Percentiles rank a stretch among this genome's conserved stretches.
Evolutionary conservation across 2,113 vertebrate genomes (phyloP).

Genomic region (Menura novaehollandiae): DNA sequence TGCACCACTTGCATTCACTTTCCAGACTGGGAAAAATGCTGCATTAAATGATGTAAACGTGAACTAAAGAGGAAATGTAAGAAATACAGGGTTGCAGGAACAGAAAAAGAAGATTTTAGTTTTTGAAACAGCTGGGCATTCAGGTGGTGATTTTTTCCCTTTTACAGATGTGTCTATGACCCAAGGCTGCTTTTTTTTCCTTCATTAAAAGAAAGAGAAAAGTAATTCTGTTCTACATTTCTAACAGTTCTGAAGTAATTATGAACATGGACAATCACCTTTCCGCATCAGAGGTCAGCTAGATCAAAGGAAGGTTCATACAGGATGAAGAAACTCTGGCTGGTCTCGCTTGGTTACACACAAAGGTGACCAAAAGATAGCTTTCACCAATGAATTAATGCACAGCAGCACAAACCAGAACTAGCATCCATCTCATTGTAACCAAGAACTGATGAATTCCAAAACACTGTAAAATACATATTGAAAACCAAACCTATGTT

Average conservation of each 20-base stretch:
- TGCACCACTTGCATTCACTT: background rate
- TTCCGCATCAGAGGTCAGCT: background rate
- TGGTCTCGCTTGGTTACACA: background rate
- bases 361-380: background rate
- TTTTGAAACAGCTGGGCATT: background rate
- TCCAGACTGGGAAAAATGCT: background rate
- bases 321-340: background rate
- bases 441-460: background rate
- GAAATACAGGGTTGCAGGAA: background rate
- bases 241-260: background rate
- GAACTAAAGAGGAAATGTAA: background rate
- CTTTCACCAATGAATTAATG: background rate
- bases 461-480: background rate
- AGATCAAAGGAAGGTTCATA: background rate
- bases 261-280: background rate
- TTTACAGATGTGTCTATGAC: background rate
- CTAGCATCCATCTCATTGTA: background rate
- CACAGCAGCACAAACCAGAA: background rate
- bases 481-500: background rate
- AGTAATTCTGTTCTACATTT: background rate
- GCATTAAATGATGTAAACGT: background rate
- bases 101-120: background rate
- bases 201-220: background rate
- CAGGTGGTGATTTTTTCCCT: background rate
- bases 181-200: background rate